Conservation (phyloP, 2,113 vertebrate genomes). For the Laterallus jamaicensis region DNA sequence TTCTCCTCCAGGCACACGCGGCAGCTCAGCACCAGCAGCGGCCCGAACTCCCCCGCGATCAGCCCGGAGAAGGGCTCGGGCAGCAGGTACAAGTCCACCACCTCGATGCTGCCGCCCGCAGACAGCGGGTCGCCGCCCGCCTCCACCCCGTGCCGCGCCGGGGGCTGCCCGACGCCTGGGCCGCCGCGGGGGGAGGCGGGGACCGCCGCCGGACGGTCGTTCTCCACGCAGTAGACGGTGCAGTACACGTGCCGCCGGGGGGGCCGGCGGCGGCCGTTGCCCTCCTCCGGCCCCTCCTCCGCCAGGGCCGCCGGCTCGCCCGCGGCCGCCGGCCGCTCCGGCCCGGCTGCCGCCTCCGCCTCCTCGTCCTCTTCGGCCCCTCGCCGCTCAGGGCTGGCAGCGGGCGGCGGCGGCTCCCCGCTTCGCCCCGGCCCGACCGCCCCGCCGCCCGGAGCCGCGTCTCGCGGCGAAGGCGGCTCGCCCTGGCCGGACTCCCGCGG, state of each 20-base stretch:
- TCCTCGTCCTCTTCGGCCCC: too few relatives aligned
- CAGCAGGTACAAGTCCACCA: constrained; percentile 70
- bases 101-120: constrained; percentile 61
- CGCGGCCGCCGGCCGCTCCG: too few relatives aligned
- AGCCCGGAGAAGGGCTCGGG: constrained; percentile 80
- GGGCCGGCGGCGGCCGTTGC: constrained; percentile 13
- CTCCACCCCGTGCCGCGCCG: not conserved
- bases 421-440: too few relatives aligned
- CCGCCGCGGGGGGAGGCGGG: not conserved
- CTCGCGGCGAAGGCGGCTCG: too few relatives aligned
- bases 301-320: not conserved
- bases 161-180: not conserved
- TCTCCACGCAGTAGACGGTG: constrained; percentile 84
- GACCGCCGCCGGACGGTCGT: constrained; percentile 61
- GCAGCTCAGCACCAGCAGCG: constrained; percentile 81
- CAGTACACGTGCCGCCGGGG: constrained; percentile 84
- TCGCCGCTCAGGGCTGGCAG: too few relatives aligned
- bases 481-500: too few relatives aligned
- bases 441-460: too few relatives aligned
- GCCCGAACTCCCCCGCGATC: constrained; percentile 71
- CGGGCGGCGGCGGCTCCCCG: too few relatives aligned
- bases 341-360: too few relatives aligned
- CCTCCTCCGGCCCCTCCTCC: constrained; percentile 3
- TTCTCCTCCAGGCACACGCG: constrained; percentile 93
- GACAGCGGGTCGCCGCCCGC: constrained; percentile 6